A percentile compares a stretch with the other conserved stretches of the same genome.
These are phyloP conservation scores for Julus scandinavius DNA, from an alignment of 2,888 invertebrate genomes.

Conservation along the genomic window DNA sequence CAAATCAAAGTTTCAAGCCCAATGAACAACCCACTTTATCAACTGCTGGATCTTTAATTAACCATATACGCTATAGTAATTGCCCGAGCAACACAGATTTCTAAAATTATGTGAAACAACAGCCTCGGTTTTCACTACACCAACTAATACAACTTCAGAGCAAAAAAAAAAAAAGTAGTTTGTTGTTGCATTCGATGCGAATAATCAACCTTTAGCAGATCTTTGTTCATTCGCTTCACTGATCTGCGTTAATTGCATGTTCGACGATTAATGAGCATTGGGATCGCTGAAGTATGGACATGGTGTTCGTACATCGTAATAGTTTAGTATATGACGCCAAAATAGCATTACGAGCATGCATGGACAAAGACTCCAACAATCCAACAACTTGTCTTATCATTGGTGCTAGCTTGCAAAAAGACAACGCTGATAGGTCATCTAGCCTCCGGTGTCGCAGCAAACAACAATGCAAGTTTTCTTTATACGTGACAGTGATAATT, in stretches of 20 bases:
- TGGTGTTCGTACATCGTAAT: background rate
- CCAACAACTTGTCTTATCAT: background rate
- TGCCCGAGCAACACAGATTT: background rate
- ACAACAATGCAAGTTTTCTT: background rate
- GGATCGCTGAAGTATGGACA: background rate
- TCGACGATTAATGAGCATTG: background rate
- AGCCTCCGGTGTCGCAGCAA: background rate
- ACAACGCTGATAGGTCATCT: background rate
- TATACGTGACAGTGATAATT: background rate
- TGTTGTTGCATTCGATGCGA: background rate
- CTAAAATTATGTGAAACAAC: slow-evolving; percentile 23
- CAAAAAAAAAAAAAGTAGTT: background rate
- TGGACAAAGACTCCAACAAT: too few species aligned
- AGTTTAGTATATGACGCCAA: too few species aligned
- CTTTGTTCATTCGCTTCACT: background rate
- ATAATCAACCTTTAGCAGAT: background rate
- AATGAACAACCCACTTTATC: background rate
- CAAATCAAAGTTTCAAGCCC: slow-evolving; percentile 5
- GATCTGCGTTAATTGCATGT: slow-evolving; percentile 22
- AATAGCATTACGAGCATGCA: too few species aligned
- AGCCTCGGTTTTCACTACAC: background rate
- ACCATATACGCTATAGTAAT: background rate
- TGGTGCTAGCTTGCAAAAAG: slow-evolving; percentile 17
- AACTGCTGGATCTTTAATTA: background rate
- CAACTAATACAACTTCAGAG: background rate